phyloP scores from a whole-genome alignment of 2,888 invertebrate species.

The Hypselothyrea guttata region DNA sequence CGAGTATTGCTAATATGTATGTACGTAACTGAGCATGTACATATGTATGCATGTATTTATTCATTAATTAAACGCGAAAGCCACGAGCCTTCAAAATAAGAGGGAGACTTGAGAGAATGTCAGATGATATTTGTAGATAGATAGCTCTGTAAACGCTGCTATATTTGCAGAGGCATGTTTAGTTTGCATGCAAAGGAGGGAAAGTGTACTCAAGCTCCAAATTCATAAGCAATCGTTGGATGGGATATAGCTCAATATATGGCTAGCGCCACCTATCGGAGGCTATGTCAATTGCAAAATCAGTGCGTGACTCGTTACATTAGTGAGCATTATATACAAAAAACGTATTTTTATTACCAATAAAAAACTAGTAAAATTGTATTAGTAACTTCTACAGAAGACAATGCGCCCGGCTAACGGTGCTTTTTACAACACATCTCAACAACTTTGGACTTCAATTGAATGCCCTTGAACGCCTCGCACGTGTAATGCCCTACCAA shows the following conservation, averaged over 20 bases:
- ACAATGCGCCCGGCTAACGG: constrained; percentile 32
- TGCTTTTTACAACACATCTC: constrained; percentile 8
- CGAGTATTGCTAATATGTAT: constrained; percentile 9
- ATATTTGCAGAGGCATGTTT: too few relatives aligned
- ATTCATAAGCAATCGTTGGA: too few relatives aligned
- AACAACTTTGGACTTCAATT: constrained; percentile 4
- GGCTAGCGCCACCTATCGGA: too few relatives aligned
- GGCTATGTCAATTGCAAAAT: too few relatives aligned
- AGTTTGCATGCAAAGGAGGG: too few relatives aligned
- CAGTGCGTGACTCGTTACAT: constrained; percentile 70
- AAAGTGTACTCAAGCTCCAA: too few relatives aligned
- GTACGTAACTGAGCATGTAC: too few relatives aligned
- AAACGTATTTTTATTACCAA: constrained; percentile 16
- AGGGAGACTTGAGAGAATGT: constrained; percentile 11
- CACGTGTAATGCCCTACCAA: constrained; percentile 56
- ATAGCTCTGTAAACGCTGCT: too few relatives aligned
- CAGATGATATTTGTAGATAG: too few relatives aligned
- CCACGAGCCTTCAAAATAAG: too few relatives aligned
- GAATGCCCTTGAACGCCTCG: constrained; percentile 37
- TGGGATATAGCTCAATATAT: too few relatives aligned
- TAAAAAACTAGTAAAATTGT: constrained; percentile 29
- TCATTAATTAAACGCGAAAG: constrained; percentile 23
- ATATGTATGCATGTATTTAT: constrained; percentile 5
- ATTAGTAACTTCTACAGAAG: constrained; percentile 41
- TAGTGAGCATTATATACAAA: constrained; percentile 15